phyloP scores from a whole-genome alignment of 2,888 invertebrate genomes.

The Hoplodrina blanda region DNA sequence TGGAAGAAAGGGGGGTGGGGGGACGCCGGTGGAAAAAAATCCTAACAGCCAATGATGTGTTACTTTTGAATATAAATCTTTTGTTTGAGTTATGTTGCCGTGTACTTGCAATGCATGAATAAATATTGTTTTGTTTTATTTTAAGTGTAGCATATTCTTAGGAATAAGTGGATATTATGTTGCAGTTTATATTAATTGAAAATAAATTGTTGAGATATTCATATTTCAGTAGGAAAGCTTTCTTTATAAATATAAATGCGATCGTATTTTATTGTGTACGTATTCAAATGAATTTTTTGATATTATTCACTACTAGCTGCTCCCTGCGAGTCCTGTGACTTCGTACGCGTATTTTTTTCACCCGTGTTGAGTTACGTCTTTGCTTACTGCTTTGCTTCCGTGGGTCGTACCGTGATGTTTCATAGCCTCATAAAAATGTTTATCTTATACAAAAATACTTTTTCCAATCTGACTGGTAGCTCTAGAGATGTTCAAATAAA shows the following conservation, averaged over 20 bases:
- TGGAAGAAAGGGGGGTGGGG: slow-evolving; percentile 76
- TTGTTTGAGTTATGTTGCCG: slow-evolving; percentile 55
- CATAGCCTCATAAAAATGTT: too few species aligned
- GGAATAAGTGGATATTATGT: background rate
- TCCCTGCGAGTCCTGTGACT: too few species aligned
- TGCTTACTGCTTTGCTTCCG: too few species aligned
- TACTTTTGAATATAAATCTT: slow-evolving; percentile 70
- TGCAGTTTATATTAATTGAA: background rate
- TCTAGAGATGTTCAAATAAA: too few species aligned
- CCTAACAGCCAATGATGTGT: slow-evolving; percentile 75
- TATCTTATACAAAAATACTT: too few species aligned
- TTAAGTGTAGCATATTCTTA: background rate
- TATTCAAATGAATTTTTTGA: background rate
- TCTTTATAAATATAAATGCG: background rate
- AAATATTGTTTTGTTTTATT: slow-evolving; percentile 26
- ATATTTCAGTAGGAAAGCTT: background rate
- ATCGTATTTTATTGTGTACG: background rate
- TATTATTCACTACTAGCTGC: background rate
- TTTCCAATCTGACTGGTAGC: too few species aligned
- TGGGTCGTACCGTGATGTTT: too few species aligned
- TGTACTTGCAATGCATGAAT: slow-evolving; percentile 32
- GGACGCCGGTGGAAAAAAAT: slow-evolving; percentile 66
- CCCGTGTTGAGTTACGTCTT: too few species aligned
- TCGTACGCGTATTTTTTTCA: too few species aligned
- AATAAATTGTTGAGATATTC: background rate